These are phyloP conservation scores for Zaprionus inermis DNA, from an alignment of 1,140 invertebrate genomes.

Conservation along the genomic window DNA sequence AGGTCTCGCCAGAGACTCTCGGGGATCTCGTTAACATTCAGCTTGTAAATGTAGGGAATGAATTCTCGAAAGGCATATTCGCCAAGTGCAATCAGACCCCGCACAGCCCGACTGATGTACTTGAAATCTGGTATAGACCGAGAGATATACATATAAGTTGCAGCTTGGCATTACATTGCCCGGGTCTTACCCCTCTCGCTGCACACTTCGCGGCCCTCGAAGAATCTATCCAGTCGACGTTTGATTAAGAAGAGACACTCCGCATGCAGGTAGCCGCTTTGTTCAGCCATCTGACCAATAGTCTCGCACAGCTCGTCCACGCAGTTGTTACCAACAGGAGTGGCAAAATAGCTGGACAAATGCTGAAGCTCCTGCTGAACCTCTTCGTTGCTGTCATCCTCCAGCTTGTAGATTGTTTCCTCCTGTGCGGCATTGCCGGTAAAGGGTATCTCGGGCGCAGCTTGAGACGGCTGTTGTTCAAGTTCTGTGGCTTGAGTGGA, in stretches of 20 bases:
- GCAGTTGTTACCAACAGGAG: conserved; percentile 47
- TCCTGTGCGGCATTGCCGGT: conserved; percentile 30
- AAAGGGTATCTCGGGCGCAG: conserved; percentile 33
- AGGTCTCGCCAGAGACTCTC: conserved; percentile 69
- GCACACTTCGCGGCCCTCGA: conserved; percentile 59
- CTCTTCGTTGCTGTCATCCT: conserved; percentile 52
- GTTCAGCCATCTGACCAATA: conserved; percentile 66
- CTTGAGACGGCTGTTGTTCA: conserved; percentile 18
- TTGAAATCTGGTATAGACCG: conserved; percentile 56
- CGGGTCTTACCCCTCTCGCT: conserved; percentile 58
- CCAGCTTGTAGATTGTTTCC: conserved; percentile 63
- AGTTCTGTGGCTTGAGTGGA: conserved; percentile 12
- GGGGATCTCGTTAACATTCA: conserved; percentile 58
- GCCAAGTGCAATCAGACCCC: conserved; percentile 73
- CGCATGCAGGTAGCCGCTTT: conserved; percentile 73
- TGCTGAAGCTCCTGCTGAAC: conserved; percentile 42
- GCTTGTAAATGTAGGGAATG: conserved; percentile 77
- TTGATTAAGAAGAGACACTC: conserved; percentile 75
- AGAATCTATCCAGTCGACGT: conserved; percentile 69
- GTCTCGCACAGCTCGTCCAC: conserved; percentile 78
- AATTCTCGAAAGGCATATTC: conserved; percentile 83
- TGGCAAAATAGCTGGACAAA: conserved; percentile 72
- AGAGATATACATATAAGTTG: neutral
- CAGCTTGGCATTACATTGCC: neutral
- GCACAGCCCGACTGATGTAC: conserved; percentile 70